A percentile compares a stretch with the other conserved stretches of the same genome.
Evolutionary conservation across 2,888 invertebrate species (phyloP).

Genomic region (Cetonia aurata): DNA sequence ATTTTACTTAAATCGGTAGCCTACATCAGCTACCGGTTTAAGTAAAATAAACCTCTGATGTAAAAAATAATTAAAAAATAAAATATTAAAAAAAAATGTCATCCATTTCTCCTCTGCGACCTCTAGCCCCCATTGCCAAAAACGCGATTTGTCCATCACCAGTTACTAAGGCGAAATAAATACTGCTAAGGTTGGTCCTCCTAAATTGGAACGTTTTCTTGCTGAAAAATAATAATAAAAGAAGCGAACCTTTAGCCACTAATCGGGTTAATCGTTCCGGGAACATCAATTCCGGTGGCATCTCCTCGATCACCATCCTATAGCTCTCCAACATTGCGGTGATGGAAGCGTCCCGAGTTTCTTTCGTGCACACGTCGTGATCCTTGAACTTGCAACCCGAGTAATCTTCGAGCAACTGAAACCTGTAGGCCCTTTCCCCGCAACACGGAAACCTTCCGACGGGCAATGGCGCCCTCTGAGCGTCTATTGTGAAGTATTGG

Average conservation of each 20-base stretch:
- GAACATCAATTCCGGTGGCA: slow-evolving; percentile 76
- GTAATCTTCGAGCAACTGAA: slow-evolving; percentile 77
- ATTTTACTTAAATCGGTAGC: no score
- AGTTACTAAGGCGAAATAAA: no score
- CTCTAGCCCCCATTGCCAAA: no score
- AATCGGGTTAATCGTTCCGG: slow-evolving; percentile 77
- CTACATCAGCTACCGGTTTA: no score
- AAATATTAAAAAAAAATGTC: no score
- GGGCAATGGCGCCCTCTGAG: slow-evolving; percentile 75
- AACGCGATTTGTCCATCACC: no score
- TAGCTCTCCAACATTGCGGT: slow-evolving; percentile 72
- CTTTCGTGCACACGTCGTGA: slow-evolving; percentile 75
- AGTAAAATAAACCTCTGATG: no score
- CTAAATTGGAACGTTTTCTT: no score
- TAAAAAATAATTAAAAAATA: no score
- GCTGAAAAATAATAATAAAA: no score
- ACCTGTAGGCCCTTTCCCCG: slow-evolving; percentile 85
- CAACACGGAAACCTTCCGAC: slow-evolving; percentile 88
- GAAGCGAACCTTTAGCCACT: slow-evolving; percentile 72
- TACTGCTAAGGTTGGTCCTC: no score
- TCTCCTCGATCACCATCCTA: slow-evolving; percentile 73
- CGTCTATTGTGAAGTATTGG: slow-evolving; percentile 80
- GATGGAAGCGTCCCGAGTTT: slow-evolving; percentile 76
- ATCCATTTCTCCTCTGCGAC: no score
- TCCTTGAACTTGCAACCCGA: slow-evolving; percentile 80